A percentile compares a stretch with the other conserved stretches of the same genome.
These are phyloP conservation scores for Oscheius myriophilus DNA, from an alignment of 2,888 invertebrate genomes.

Conservation along the genomic window DNA sequence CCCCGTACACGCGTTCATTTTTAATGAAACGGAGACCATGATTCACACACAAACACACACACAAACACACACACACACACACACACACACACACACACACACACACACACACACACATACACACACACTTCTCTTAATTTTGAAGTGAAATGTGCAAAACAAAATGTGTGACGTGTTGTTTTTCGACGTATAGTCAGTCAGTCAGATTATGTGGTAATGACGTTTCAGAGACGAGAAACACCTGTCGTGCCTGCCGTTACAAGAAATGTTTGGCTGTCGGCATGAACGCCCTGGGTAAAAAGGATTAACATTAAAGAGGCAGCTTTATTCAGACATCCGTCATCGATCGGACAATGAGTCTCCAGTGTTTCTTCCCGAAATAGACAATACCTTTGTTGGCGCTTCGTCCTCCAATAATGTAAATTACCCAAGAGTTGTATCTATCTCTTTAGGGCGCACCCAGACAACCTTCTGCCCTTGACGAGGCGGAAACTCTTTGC, in stretches of 20 bases:
- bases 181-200: no score
- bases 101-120: neutral
- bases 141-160: neutral
- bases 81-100: neutral
- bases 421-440: no score
- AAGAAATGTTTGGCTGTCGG: slow-evolving; percentile 51
- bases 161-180: no score
- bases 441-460: no score
- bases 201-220: no score
- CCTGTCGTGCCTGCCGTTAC: slow-evolving; percentile 48
- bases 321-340: slow-evolving; percentile 36
- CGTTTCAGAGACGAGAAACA: slow-evolving; percentile 36
- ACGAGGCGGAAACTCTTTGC: slow-evolving; percentile 35
- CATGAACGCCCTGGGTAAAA: slow-evolving; percentile 42
- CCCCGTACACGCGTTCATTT: no score
- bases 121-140: neutral
- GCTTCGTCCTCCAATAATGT: no score
- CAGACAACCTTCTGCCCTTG: neutral
- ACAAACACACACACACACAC: no score
- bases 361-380: slow-evolving; percentile 20
- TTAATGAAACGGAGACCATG: no score
- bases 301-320: neutral
- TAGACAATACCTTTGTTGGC: neutral
- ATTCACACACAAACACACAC: no score
- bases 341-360: slow-evolving; percentile 25